Evolutionary conservation across 2,113 vertebrate genomes (phyloP).

Genomic region (Macrotus californicus): DNA sequence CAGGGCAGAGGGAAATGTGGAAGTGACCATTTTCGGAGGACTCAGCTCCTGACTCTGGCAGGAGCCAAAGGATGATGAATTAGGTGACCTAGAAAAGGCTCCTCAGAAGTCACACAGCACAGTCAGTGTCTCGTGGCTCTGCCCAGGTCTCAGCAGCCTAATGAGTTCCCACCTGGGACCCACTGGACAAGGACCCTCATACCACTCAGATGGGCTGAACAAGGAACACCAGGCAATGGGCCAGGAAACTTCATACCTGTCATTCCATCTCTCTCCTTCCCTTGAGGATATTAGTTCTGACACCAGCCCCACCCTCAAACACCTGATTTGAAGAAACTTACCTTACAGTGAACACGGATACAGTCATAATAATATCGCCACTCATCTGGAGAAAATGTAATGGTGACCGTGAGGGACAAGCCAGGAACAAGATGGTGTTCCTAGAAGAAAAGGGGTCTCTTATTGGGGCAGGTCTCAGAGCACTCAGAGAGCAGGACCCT

Average conservation of each 20-base stretch:
- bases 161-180: too few relatives aligned
- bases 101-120: not conserved
- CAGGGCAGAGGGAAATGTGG: not conserved
- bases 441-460: slow-evolving; percentile 74
- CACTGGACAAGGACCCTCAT: not conserved
- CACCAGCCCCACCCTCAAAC: rapidly evolving
- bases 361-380: slow-evolving; percentile 95
- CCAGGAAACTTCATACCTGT: not conserved
- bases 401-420: slow-evolving; percentile 82
- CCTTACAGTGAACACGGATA: slow-evolving; percentile 91
- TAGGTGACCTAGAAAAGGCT: not conserved
- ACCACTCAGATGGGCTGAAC: not conserved
- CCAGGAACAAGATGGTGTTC: slow-evolving; percentile 87
- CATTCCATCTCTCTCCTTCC: not conserved
- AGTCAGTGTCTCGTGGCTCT: not conserved
- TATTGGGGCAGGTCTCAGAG: not conserved
- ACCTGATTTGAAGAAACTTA: slow-evolving; percentile 54
- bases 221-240: rapidly evolving
- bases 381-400: slow-evolving; percentile 90
- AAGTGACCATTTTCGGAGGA: not conserved
- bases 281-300: not conserved
- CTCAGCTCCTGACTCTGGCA: not conserved
- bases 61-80: not conserved
- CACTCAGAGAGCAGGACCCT: not conserved
- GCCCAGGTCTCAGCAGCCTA: not conserved